A percentile compares a stretch with the other conserved stretches of the same genome.
phyloP scores from a whole-genome alignment of 2,797 vertebrate species.

The Halcyon leucocephala region DNA sequence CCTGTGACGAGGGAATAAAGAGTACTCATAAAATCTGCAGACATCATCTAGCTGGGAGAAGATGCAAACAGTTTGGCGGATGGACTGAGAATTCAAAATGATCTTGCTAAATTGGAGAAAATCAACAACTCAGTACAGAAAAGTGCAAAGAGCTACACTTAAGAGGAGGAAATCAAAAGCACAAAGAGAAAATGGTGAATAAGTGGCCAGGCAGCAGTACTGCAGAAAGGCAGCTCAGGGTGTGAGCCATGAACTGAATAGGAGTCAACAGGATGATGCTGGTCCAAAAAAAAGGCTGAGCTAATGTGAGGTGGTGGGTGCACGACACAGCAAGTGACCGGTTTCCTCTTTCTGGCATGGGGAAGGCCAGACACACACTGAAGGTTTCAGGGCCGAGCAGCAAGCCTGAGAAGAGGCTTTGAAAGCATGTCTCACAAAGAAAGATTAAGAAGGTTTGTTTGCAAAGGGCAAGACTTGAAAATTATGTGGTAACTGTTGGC shows the following conservation, averaged over 20 bases:
- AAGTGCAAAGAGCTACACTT: constrained; percentile 57
- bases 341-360: neutral
- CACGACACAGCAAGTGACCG: neutral
- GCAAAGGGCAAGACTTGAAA: neutral
- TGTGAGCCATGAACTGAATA: neutral
- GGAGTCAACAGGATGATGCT: neutral
- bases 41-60: constrained; percentile 65
- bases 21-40: constrained; percentile 70
- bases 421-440: accelerated
- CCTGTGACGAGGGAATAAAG: constrained; percentile 69
- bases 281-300: neutral
- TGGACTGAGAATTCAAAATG: constrained; percentile 65
- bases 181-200: constrained; percentile 49
- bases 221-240: neutral
- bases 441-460: neutral
- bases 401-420: neutral
- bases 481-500: neutral
- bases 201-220: neutral
- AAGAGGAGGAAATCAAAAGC: constrained; percentile 63
- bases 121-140: constrained; percentile 61
- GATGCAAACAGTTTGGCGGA: constrained; percentile 69
- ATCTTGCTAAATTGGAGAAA: constrained; percentile 65
- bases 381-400: neutral
- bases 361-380: neutral
- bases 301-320: neutral